phyloP scores from a whole-genome alignment of 2,888 invertebrate genomes.

The Plusia festucae region DNA sequence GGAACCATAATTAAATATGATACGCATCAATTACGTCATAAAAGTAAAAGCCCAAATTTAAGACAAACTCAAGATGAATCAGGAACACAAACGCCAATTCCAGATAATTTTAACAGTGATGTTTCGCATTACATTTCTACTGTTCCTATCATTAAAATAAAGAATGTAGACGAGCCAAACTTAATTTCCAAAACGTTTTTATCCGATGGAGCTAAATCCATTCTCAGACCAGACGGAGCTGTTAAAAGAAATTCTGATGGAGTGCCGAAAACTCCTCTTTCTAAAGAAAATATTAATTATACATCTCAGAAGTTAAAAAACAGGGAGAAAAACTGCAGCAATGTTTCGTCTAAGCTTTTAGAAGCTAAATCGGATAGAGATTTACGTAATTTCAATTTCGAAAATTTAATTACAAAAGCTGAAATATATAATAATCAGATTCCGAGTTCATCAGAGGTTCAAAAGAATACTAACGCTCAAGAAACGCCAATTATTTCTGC shows the following conservation, averaged over 20 bases:
- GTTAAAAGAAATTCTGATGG: slow-evolving; percentile 79
- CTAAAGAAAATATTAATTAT: slow-evolving; percentile 77
- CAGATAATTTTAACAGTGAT: slow-evolving; percentile 68
- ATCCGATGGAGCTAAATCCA: slow-evolving; percentile 67
- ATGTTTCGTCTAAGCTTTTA: slow-evolving; percentile 61
- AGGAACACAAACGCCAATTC: slow-evolving; percentile 69
- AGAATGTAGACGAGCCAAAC: slow-evolving; percentile 79
- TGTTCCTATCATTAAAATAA: slow-evolving; percentile 81
- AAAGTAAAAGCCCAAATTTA: slow-evolving; percentile 69
- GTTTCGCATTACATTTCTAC: slow-evolving; percentile 65
- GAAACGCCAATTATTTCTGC: slow-evolving; percentile 65
- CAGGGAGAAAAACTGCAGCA: slow-evolving; percentile 69
- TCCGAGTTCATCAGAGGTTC: slow-evolving; percentile 80
- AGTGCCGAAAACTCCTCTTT: slow-evolving; percentile 71
- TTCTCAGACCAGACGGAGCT: slow-evolving; percentile 71
- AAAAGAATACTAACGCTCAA: slow-evolving; percentile 78
- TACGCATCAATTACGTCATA: slow-evolving; percentile 64
- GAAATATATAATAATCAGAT: slow-evolving; percentile 87
- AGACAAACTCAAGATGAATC: slow-evolving; percentile 66
- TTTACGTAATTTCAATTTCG: slow-evolving; percentile 84
- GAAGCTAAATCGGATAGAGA: slow-evolving; percentile 77
- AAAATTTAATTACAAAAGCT: slow-evolving; percentile 86
- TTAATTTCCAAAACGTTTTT: slow-evolving; percentile 65
- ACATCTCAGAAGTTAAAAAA: slow-evolving; percentile 69
- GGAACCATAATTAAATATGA: slow-evolving; percentile 71